Base-by-base conservation (phyloP, 2,888 invertebrate species). In the Conistra vaccinii region DNA sequence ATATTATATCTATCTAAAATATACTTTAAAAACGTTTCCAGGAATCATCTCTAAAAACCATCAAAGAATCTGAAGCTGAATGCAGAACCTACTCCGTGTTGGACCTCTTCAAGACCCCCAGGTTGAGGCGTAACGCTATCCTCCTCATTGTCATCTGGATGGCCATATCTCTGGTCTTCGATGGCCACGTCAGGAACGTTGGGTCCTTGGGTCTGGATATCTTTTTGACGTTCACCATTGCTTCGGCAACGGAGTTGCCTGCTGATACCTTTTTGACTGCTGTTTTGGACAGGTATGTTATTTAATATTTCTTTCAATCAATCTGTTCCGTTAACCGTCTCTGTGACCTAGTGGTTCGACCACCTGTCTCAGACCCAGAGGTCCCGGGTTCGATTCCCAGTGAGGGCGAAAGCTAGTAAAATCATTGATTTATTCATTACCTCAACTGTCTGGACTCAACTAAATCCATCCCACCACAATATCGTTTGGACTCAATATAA, bases 141-240 rank as follows among this genome's bases (percentile, higher is more conserved):
- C 96, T 99, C 0, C 96, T 99, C 35, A 98, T 98, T 85, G 87
- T 98, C 4, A 98, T 99, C 85, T 99, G 99, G 98, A 98, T 98
- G 98, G 97, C 98, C n/a, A 98, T 98, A 74, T 98, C 98, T 0
- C 90, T 99, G 89, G 98, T 98, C 1, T 98, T 98, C 92, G 98
- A 99, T 89, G 98, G 98, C 0, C 99, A 99, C 91, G 98, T 98
- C 26, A 97, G 99, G 89, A 99, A 98, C 91, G 98, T 99, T 0
- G 98, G 98, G 0, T 98, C 98, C 17, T 94, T 99, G 60, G 98
- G 98, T 0, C 93, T 98, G 86, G 97, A 98, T 88, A 97, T 98
- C n/a, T 98, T 98, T 92, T 91, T 98, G 74, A 98, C 98, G 0
- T 98, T 98, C 90, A 98, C 98, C 0, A 97, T 98, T 5, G 98